Conservation (phyloP, 1,140 invertebrate species). For the Anadara kagoshimensis region DNA sequence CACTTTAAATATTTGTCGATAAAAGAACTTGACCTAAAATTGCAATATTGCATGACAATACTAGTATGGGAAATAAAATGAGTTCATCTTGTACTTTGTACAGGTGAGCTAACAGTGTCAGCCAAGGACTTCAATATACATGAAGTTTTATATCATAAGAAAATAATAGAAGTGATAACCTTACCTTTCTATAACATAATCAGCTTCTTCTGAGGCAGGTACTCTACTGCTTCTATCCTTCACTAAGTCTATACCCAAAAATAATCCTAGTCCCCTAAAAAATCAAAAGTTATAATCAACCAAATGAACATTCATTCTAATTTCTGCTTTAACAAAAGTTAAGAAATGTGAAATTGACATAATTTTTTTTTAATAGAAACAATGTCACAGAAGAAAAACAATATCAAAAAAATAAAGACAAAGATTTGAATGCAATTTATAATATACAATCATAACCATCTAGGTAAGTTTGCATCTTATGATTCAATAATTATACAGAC, state of each 20-base stretch:
- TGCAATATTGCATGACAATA: no score
- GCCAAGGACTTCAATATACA: no score
- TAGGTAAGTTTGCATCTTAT: no score
- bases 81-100: no score
- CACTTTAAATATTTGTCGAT: no score
- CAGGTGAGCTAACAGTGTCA: no score
- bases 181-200: constrained; percentile 83
- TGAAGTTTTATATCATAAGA: constrained; percentile 76
- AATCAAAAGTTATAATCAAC: background rate
- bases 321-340: background rate
- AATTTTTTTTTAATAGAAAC: background rate
- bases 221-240: constrained; percentile 83
- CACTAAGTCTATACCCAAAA: constrained; percentile 96
- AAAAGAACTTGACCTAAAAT: no score
- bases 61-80: no score
- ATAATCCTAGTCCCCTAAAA: constrained; percentile 90
- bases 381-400: background rate
- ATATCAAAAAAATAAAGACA: background rate
- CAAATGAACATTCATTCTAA: no score
- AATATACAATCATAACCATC: no score
- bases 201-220: constrained; percentile 88
- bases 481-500: no score
- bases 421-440: background rate
- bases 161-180: background rate
- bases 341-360: background rate